phyloP scores from a whole-genome alignment of 2,113 vertebrate genomes.

The Odontophorus gujanensis region DNA sequence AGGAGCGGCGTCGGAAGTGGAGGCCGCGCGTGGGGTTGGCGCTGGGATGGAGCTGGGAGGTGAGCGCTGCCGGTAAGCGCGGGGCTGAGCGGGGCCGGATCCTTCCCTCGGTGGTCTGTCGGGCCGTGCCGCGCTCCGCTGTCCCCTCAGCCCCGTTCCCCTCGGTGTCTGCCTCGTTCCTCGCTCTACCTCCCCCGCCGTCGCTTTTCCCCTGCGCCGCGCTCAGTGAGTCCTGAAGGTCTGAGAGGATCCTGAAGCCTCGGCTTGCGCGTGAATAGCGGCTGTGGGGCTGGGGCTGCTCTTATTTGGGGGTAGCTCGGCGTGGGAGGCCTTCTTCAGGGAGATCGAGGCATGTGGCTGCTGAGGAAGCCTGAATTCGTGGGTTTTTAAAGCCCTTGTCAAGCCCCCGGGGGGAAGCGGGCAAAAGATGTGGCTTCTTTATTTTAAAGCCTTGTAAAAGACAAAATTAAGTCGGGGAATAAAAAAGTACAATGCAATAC shows the following conservation, averaged over 20 bases:
- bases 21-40: not conserved
- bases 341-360: rapidly evolving
- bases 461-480: rapidly evolving
- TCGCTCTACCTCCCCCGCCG: no score
- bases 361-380: rapidly evolving
- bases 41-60: slow-evolving; percentile 1
- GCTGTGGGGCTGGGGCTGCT: not conserved
- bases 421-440: not conserved
- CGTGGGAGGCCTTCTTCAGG: not conserved
- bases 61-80: slow-evolving; percentile 15
- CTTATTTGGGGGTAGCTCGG: not conserved
- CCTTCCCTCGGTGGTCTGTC: not conserved
- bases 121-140: not conserved
- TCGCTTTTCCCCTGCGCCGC: no score
- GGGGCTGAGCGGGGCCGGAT: not conserved
- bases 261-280: rapidly evolving
- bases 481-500: rapidly evolving
- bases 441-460: not conserved
- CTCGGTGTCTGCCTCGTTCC: no score
- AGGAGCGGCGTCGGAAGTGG: not conserved
- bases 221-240: not conserved
- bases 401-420: not conserved
- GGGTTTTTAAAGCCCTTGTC: rapidly evolving
- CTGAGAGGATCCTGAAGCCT: not conserved
- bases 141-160: not conserved